Conservation (phyloP, 2,888 invertebrate species). For the Andrena flavipes region DNA sequence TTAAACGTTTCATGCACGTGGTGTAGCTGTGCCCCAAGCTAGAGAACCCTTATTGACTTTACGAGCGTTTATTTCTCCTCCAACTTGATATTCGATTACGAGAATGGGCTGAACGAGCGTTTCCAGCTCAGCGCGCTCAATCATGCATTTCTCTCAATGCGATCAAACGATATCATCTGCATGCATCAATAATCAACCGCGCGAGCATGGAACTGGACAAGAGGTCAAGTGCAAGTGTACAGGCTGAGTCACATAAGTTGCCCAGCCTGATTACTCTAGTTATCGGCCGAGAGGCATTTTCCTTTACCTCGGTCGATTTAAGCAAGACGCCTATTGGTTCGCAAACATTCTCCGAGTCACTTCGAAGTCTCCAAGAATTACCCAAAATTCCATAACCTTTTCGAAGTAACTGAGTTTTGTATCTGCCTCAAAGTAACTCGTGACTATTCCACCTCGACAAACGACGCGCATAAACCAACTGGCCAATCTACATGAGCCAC, state of each 20-base stretch:
- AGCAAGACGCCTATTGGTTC: not conserved
- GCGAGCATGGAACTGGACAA: conserved; percentile 23
- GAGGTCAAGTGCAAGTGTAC: conserved; percentile 55
- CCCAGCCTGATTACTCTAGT: not conserved
- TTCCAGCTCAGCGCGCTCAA: not conserved
- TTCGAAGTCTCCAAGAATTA: too few species aligned
- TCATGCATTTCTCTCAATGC: conserved; percentile 30
- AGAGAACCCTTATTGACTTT: not conserved
- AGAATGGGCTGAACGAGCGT: not conserved
- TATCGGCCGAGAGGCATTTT: not conserved
- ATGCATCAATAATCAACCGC: conserved; percentile 46
- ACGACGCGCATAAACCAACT: not conserved
- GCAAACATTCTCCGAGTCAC: too few species aligned
- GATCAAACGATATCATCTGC: conserved; percentile 34
- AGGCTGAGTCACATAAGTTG: not conserved
- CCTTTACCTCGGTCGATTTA: not conserved
- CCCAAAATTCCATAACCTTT: too few species aligned
- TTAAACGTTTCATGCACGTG: not conserved
- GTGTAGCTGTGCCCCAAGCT: not conserved
- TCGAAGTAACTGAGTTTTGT: too few species aligned
- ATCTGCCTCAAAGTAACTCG: too few species aligned
- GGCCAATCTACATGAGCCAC: not conserved
- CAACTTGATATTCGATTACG: conserved; percentile 13
- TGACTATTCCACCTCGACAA: not conserved
- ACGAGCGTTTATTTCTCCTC: not conserved